Base-by-base conservation (phyloP, 2,797 vertebrate species). In the Hozukius guyotensis region DNA sequence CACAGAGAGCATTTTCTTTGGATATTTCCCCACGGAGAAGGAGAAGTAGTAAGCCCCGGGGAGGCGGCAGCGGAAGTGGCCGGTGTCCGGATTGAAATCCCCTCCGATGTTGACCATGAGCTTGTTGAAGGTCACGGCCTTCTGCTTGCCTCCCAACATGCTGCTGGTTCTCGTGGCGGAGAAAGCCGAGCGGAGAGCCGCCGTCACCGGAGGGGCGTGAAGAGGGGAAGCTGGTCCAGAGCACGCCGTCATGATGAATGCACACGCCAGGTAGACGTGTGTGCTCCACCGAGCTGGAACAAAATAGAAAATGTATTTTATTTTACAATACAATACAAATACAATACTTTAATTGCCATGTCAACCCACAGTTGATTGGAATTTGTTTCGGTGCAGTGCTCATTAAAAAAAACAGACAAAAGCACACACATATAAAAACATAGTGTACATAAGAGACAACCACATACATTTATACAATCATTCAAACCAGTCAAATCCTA, bases 31-130 rank as follows among this genome's bases (percentile, higher is more conserved):
- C 82, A 96, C 92, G 0, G 96, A 95, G 87, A 95, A 96, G 14
- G 96, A 94, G 79, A 96, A 96, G 70, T 96, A 97, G 79, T 97
- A 96, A 3, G 91, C 92, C 4, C 96, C 96, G 0, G 96, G 92
- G 64, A 96, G 67, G 20, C 92, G 93, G 84, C 96, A 96, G 53
- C 93, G 94, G 85, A 96, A 96, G 80, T 82, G 86, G 1, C 96
- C 96, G 0, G 83, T 94, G 81, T 96, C 95, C 8, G 95, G 94
- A 22, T 93, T 95, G 79, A 97, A 96, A 85, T 96, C 96, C 22
- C 88, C 83, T 24, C 96, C 96, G 0, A 91, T 89, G 86, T 96
- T 97, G 75, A 96, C 95, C 64, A 92, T 77, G 34, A 96, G 94
- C 67, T 90, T 90, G 91, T 96, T 95, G 81, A 96, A 97, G 55